Evolutionary conservation across 2,113 vertebrate species (phyloP).

Genomic region (Tonatia bakeri): DNA sequence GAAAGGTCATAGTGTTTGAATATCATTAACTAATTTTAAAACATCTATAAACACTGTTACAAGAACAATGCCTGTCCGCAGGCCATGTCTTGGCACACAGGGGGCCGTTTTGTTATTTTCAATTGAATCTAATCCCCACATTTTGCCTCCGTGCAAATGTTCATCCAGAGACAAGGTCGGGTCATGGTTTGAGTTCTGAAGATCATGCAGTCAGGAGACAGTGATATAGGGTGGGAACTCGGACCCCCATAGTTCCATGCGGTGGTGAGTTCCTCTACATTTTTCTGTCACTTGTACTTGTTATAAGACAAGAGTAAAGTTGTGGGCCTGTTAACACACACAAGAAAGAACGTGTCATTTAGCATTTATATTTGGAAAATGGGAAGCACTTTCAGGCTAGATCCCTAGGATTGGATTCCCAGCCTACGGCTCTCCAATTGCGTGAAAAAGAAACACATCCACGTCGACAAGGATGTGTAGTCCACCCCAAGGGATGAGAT

Average conservation of each 20-base stretch:
- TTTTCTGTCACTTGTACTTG: not conserved
- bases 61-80: not conserved
- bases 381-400: not conserved
- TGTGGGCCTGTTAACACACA: not conserved
- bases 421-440: not conserved
- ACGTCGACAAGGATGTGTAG: not conserved
- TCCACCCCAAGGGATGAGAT: not conserved
- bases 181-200: not conserved
- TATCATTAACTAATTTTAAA: not conserved
- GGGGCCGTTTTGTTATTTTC: not conserved
- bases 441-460: not conserved
- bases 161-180: not conserved
- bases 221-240: not conserved
- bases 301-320: not conserved
- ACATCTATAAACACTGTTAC: not conserved
- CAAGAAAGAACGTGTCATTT: not conserved
- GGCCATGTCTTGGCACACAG: not conserved
- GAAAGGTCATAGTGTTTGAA: not conserved
- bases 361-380: not conserved
- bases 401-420: not conserved
- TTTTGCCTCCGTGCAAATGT: not conserved
- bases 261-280: not conserved
- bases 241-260: not conserved
- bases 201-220: fast-evolving
- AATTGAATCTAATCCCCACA: not conserved